phyloP scores from a whole-genome alignment of 2,113 vertebrate genomes.

The Pipra filicauda region DNA sequence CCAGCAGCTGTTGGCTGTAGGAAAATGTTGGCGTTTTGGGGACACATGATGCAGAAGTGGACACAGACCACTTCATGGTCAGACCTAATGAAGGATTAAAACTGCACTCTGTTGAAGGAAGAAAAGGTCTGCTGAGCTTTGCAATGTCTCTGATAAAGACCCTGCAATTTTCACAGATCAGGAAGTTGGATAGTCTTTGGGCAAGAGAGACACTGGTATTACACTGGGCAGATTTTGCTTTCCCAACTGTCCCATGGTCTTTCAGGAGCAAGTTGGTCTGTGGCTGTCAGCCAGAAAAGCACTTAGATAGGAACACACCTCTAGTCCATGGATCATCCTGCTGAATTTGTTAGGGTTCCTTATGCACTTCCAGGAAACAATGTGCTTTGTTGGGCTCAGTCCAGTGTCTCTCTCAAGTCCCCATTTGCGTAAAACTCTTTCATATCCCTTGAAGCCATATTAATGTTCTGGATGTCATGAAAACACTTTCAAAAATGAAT shows the following conservation, averaged over 20 bases:
- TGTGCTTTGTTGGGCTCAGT: neutral
- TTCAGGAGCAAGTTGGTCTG: neutral
- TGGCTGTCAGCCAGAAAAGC: constrained; percentile 27
- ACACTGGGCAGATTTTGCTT: neutral
- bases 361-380: neutral
- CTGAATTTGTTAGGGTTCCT: neutral
- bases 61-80: no score
- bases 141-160: neutral
- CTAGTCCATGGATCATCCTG: neutral
- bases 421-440: neutral
- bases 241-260: neutral
- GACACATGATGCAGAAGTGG: neutral
- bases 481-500: neutral
- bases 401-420: neutral
- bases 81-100: neutral
- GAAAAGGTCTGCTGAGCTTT: neutral
- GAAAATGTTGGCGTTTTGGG: neutral
- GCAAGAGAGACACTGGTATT: neutral
- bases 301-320: constrained; percentile 7
- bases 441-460: neutral
- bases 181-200: neutral
- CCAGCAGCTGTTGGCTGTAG: neutral
- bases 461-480: neutral
- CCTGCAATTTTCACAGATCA: neutral
- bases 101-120: neutral